A percentile compares a stretch with the other conserved stretches of the same genome.
These are phyloP conservation scores for Caenorhabditis parvicauda DNA, from an alignment of 2,888 invertebrate species.

Conservation along the genomic window DNA sequence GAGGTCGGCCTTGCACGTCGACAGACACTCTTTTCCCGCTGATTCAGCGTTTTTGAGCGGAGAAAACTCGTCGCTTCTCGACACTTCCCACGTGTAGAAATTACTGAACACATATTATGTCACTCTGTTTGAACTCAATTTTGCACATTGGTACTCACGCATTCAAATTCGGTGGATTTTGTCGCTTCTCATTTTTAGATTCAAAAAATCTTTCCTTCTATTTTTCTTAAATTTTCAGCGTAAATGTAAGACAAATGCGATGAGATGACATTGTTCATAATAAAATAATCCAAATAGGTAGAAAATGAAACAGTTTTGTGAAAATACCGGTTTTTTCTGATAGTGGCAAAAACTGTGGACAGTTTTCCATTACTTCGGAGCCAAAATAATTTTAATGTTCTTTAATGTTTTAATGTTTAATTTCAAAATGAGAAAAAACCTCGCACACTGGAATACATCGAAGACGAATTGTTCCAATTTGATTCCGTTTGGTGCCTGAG, in stretches of 20 bases:
- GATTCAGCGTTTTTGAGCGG: conserved; percentile 90
- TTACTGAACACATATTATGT: conserved; percentile 65
- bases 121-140: background rate
- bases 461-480: conserved; percentile 99
- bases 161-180: background rate
- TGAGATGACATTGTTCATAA: too few species aligned
- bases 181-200: too few species aligned
- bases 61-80: conserved; percentile 89
- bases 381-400: too few species aligned
- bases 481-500: conserved; percentile 85
- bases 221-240: background rate
- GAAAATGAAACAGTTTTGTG: too few species aligned
- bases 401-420: background rate
- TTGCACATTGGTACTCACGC: background rate
- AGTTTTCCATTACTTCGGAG: background rate
- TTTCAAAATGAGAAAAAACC: conserved; percentile 66
- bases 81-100: conserved; percentile 85
- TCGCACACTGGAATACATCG: conserved; percentile 91
- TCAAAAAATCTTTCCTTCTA: background rate
- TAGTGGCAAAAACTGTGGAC: too few species aligned
- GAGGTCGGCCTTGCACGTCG: conserved; percentile 68
- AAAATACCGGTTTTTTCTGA: too few species aligned
- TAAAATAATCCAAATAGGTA: too few species aligned
- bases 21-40: conserved; percentile 76
- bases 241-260: too few species aligned